phyloP scores from a whole-genome alignment of 2,113 vertebrate genomes.

The Pachypanchax playfairii region DNA sequence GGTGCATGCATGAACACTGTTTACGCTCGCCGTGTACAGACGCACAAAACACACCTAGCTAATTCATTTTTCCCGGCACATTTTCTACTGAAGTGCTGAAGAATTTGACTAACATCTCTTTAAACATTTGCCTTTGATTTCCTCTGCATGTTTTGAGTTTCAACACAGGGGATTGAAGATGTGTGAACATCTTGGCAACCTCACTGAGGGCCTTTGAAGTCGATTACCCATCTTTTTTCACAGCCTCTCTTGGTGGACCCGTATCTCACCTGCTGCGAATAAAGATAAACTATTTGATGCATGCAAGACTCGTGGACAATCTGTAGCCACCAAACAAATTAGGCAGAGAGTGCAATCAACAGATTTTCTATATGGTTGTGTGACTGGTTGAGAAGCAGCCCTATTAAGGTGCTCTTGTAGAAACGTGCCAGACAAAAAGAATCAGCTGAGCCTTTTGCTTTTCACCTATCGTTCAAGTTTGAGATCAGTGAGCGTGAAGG shows the following conservation, averaged over 20 bases:
- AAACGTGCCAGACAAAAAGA: conserved; percentile 48
- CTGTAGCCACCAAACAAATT: conserved; percentile 24
- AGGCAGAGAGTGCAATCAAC: conserved; percentile 44
- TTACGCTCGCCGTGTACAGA: too few species aligned
- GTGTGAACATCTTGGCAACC: conserved; percentile 71
- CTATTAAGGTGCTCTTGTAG: conserved; percentile 32
- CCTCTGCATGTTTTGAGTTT: conserved; percentile 48
- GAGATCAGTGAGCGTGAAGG: conserved; percentile 60
- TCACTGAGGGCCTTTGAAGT: conserved; percentile 67
- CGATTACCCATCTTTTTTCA: conserved; percentile 49
- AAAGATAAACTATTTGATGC: conserved; percentile 48
- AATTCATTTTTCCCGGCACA: not conserved
- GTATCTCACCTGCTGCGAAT: conserved; percentile 54
- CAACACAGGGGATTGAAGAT: conserved; percentile 57
- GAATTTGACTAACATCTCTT: conserved; percentile 21
- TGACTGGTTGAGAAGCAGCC: conserved; percentile 22
- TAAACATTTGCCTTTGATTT: conserved; percentile 48
- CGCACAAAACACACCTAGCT: not conserved
- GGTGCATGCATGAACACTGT: not conserved
- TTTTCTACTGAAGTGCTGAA: conserved; percentile 3
- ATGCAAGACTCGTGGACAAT: conserved; percentile 24
- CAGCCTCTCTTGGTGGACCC: conserved; percentile 56
- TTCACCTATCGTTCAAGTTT: conserved; percentile 58
- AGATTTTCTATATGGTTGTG: conserved; percentile 35
- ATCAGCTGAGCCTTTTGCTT: conserved; percentile 37